These are phyloP conservation scores for Nothocercus nigrocapillus DNA, from an alignment of 2,113 vertebrate genomes.

Conservation along the genomic window DNA sequence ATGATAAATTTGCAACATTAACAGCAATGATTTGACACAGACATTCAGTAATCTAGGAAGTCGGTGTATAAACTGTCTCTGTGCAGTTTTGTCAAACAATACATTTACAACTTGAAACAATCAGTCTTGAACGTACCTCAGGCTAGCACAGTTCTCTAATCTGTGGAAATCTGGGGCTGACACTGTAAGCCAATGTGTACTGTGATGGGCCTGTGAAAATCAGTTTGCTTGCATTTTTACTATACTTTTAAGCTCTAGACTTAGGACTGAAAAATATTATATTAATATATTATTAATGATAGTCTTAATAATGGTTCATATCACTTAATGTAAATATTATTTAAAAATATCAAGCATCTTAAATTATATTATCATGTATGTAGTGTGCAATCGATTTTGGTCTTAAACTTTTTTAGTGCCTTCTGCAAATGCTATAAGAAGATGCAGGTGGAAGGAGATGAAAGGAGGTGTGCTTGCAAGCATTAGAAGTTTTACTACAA, in stretches of 20 bases:
- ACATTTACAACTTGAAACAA: not conserved
- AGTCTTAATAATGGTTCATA: not conserved
- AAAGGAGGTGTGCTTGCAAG: not conserved
- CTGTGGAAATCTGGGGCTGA: not conserved
- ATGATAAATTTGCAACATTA: not conserved
- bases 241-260: not conserved
- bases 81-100: not conserved
- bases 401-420: not conserved
- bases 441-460: not conserved
- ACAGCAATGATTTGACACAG: not conserved
- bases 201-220: not conserved
- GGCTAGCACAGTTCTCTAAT: not conserved
- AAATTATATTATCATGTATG: rapidly evolving
- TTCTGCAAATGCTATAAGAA: not conserved
- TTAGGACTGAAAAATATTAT: not conserved
- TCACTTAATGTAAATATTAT: not conserved
- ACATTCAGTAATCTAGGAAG: not conserved
- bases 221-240: not conserved
- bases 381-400: not conserved
- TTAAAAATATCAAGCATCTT: not conserved
- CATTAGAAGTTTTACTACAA: not conserved
- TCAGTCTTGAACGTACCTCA: not conserved
- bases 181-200: not conserved
- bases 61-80: not conserved
- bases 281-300: too few species aligned